Evolutionary conservation across 2,888 invertebrate genomes (phyloP).

Genomic region (Brachynemurus nebulosus): DNA sequence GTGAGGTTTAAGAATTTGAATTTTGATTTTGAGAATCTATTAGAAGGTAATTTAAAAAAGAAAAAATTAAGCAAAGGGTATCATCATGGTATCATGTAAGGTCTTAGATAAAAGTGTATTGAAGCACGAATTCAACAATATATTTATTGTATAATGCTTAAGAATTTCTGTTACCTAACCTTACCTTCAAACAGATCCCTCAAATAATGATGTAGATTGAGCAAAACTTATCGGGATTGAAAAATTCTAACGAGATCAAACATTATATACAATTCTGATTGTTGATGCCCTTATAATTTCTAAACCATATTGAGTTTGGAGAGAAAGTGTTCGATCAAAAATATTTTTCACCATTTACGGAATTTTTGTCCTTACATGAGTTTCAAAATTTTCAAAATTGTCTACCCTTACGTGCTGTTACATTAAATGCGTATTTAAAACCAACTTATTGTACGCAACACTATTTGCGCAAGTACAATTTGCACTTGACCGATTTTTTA

Average conservation of each 20-base stretch:
- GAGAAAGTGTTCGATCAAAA: too few relatives aligned
- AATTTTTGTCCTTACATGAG: too few relatives aligned
- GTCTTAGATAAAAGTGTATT: neutral
- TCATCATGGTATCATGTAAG: neutral
- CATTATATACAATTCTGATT: too few relatives aligned
- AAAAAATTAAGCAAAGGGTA: neutral
- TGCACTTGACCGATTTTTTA: too few relatives aligned
- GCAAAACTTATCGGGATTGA: neutral
- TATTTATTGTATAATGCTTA: neutral
- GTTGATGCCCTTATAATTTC: too few relatives aligned
- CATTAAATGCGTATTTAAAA: too few relatives aligned
- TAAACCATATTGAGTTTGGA: too few relatives aligned
- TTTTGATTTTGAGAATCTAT: neutral
- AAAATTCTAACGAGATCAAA: slow-evolving; percentile 5
- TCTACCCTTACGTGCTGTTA: too few relatives aligned
- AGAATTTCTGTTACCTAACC: neutral
- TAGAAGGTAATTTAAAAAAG: neutral
- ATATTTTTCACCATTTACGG: too few relatives aligned
- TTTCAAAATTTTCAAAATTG: too few relatives aligned
- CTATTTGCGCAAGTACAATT: too few relatives aligned
- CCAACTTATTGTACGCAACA: too few relatives aligned
- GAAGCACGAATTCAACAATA: neutral
- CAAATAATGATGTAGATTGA: neutral
- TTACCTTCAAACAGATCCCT: neutral
- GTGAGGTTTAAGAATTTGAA: neutral